A percentile compares a stretch with the other conserved stretches of the same genome.
These are phyloP conservation scores for Martes flavigula DNA, from an alignment of 2,797 vertebrate genomes.

Conservation along the genomic window DNA sequence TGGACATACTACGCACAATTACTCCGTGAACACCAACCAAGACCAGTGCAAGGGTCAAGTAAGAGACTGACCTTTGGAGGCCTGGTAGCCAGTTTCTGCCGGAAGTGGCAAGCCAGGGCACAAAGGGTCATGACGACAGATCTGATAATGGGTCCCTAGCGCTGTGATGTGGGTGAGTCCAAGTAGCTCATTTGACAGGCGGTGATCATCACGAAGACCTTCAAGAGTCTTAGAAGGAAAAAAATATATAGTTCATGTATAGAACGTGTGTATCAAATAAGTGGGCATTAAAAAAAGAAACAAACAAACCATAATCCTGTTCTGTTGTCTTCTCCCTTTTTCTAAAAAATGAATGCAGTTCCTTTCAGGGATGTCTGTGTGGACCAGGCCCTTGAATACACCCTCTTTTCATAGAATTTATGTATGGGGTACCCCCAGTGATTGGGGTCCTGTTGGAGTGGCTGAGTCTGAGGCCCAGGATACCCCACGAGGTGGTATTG, in stretches of 20 bases:
- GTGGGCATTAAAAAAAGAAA: too few relatives aligned
- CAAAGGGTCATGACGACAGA: accelerated
- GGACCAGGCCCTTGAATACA: neutral
- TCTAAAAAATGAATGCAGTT: neutral
- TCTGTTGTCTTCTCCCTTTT: neutral
- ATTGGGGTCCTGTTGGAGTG: neutral
- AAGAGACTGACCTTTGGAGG: accelerated
- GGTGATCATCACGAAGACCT: neutral
- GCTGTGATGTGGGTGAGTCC: neutral
- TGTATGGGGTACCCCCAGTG: neutral
- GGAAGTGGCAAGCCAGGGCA: neutral
- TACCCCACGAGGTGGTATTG: accelerated
- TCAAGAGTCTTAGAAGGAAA: neutral
- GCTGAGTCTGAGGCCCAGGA: neutral
- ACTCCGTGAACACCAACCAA: neutral
- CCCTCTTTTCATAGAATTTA: neutral
- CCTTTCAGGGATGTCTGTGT: neutral
- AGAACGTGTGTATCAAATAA: neutral
- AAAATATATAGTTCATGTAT: neutral
- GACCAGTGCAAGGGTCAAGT: neutral
- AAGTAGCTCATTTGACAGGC: neutral
- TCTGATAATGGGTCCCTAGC: neutral
- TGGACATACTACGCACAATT: accelerated
- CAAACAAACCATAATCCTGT: neutral
- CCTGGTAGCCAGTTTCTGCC: neutral